A percentile compares a stretch with the other conserved stretches of the same genome.
These are phyloP conservation scores for Calephelis perditalis DNA, from an alignment of 2,888 invertebrate genomes.

Conservation along the genomic window DNA sequence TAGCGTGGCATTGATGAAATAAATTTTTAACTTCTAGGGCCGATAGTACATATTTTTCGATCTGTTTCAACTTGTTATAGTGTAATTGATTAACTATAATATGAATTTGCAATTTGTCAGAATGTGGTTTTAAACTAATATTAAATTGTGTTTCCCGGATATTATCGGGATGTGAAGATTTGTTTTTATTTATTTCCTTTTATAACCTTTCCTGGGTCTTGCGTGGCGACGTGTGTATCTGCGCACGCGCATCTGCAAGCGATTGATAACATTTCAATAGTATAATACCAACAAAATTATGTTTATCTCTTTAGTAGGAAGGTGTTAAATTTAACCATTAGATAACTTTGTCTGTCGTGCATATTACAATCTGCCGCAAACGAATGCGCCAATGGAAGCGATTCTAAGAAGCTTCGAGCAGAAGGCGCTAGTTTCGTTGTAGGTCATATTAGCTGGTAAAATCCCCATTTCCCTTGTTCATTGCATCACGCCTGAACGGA, in stretches of 20 bases:
- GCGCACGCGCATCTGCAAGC: not conserved
- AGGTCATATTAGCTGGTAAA: too few species aligned
- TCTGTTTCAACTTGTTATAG: slow-evolving; percentile 60
- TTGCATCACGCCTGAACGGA: too few species aligned
- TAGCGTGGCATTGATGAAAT: slow-evolving; percentile 27
- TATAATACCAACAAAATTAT: too few species aligned
- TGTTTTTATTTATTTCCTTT: slow-evolving; percentile 39
- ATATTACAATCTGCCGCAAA: too few species aligned
- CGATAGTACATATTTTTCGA: slow-evolving; percentile 67
- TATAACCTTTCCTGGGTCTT: too few species aligned
- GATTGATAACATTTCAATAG: not conserved
- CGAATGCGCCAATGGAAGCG: too few species aligned
- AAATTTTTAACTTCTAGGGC: slow-evolving; percentile 39
- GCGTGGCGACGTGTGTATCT: too few species aligned
- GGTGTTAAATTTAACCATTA: too few species aligned
- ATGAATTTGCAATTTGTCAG: slow-evolving; percentile 66
- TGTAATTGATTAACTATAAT: slow-evolving; percentile 54
- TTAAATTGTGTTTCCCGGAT: slow-evolving; percentile 59
- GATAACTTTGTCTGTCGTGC: too few species aligned
- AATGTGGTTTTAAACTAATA: slow-evolving; percentile 72
- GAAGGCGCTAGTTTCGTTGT: too few species aligned
- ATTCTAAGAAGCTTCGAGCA: too few species aligned
- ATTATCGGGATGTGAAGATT: slow-evolving; percentile 45
- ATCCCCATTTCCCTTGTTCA: not conserved
- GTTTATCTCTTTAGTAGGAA: too few species aligned